These are phyloP conservation scores for Vidua macroura DNA, from an alignment of 2,113 vertebrate species.

Conservation along the genomic window DNA sequence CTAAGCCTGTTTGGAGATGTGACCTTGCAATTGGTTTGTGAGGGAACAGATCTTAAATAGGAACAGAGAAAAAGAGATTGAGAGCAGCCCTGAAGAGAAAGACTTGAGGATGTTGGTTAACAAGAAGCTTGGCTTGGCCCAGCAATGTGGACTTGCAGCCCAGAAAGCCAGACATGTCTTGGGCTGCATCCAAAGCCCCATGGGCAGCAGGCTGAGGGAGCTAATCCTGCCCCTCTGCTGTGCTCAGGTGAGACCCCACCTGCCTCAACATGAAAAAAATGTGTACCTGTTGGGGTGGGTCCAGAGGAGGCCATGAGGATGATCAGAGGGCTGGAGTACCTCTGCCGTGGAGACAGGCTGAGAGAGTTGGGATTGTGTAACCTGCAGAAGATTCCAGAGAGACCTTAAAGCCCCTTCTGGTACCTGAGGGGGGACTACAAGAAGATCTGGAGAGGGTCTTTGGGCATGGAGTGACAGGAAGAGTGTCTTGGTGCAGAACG, in stretches of 20 bases:
- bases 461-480: not conserved
- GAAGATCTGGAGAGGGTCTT: not conserved
- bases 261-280: accelerated
- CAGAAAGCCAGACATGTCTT: not conserved
- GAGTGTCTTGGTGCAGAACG: not conserved
- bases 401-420: not conserved
- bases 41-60: not conserved
- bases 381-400: not conserved
- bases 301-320: not conserved
- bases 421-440: not conserved
- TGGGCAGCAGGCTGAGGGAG: not conserved
- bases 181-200: not conserved
- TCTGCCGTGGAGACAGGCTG: not conserved
- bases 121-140: not conserved
- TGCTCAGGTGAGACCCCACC: not conserved
- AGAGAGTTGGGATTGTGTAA: not conserved
- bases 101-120: not conserved
- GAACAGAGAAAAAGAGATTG: not conserved
- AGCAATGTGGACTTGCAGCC: not conserved
- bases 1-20: not conserved
- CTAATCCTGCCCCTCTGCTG: not conserved
- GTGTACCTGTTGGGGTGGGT: not conserved
- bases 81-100: not conserved
- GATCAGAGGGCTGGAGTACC: not conserved
- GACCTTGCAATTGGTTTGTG: not conserved